Percentiles rank a stretch among this genome's conserved stretches.
These are phyloP conservation scores for Empis stercorea DNA, from an alignment of 2,888 invertebrate genomes.

Conservation along the genomic window DNA sequence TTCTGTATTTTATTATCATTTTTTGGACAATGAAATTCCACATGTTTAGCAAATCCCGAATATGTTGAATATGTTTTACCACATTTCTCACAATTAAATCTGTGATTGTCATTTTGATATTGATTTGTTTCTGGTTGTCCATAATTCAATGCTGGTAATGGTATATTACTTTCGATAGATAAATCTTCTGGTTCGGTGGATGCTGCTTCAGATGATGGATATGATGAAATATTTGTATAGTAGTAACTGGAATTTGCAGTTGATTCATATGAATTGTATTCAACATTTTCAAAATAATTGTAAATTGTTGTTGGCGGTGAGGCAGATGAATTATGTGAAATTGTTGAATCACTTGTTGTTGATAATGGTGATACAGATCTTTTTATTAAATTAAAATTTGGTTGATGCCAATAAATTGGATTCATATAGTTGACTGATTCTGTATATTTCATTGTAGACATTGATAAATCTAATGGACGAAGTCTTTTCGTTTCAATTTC, in stretches of 20 bases:
- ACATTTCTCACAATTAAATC: slow-evolving; percentile 88
- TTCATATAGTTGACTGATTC: neutral
- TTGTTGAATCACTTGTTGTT: slow-evolving; percentile 2
- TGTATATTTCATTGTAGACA: neutral
- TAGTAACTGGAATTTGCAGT: slow-evolving; percentile 15
- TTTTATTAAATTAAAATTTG: neutral
- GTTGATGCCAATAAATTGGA: slow-evolving; percentile 1
- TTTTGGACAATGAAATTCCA: slow-evolving; percentile 88
- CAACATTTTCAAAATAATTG: neutral
- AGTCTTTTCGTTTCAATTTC: slow-evolving; percentile 22
- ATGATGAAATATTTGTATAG: slow-evolving; percentile 17
- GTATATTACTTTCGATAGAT: slow-evolving; percentile 23
- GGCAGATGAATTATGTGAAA: slow-evolving; percentile 6
- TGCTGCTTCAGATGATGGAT: slow-evolving; percentile 22
- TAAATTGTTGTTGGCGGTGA: slow-evolving; percentile 7
- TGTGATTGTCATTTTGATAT: slow-evolving; percentile 33
- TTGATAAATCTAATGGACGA: slow-evolving; percentile 7
- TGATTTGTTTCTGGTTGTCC: neutral
- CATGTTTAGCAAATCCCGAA: slow-evolving; percentile 90
- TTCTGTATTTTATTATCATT: slow-evolving; percentile 69
- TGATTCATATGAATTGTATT: neutral
- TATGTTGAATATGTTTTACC: slow-evolving; percentile 91
- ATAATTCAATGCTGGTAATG: slow-evolving; percentile 17
- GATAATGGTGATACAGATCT: slow-evolving; percentile 7
- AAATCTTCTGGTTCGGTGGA: slow-evolving; percentile 32